Evolutionary conservation across 2,113 vertebrate species (phyloP), one percentile per base, ranked within the genome.

Genomic region (Hydrochoerus hydrochaeris): DNA sequence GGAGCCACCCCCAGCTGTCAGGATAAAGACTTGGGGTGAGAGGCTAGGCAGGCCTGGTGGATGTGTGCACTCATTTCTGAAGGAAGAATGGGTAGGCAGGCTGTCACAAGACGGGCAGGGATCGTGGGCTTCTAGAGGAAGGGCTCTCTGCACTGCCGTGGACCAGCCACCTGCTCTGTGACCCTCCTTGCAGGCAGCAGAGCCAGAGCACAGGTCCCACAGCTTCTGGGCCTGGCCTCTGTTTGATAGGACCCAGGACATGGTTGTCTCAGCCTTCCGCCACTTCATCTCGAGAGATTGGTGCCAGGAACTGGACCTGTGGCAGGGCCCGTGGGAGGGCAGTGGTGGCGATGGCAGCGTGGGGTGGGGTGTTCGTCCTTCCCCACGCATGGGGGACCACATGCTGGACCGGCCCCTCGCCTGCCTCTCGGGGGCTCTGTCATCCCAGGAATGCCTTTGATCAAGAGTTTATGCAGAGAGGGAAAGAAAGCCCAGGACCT

Each of bases 391-490:
- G 73, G 41, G 46, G 73, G 44, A 49, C 85, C 91, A 86, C 97
- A 98, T 65, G 96, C 98, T 98, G 97, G 98, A 98, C 98, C 95
- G 98, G 98, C 97, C 98, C 98, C 98, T 95, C 97, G 98, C 98
- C 98, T 49, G 75, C 71, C 49, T 54, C 49, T 80, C 98, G 98
- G 98, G 98, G 98, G 98, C 99, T 99, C 99, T 99, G 99, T 99
- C 99, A 99, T 99, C 98, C 98, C 99, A 99, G 98, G 99, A 99
- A 99, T 99, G 99, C 96, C 99, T 99, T 99, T 99, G 99, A 99
- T 99, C 99, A 98, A 98, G 98, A 97, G 98, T 99, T 99, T 99
- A 98, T 98, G 98, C 98, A 98, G 98, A 97, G 97, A 96, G 81
- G 91, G 84, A 90, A 96, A 98, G 85, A 98, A 98, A 98, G 98